Evolutionary conservation across 2,113 vertebrate genomes (phyloP), one percentile per base, ranked within the genome.

Genomic region (Ceratotherium simum): DNA sequence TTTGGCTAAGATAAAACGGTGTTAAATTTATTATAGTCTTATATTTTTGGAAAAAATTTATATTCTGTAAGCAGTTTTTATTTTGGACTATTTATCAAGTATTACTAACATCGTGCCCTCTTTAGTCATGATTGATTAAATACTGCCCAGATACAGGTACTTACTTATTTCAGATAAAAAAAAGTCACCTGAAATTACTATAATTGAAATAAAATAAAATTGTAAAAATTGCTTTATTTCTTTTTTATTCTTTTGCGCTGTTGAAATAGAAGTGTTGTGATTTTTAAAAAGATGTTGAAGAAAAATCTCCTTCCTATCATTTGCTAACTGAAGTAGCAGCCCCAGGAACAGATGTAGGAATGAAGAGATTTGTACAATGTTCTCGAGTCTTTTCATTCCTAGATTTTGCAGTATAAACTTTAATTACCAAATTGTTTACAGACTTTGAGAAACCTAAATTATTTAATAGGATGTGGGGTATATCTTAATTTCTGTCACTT

Each of bases 201-300:
- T 89, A 90, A 75, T 69, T 90, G 64, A 94, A 95, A 84, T 96
- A 16, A 85, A 75, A 84, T 91, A 36, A 81, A 94, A 91, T 85
- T 67, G 3, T 64, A 88, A 95, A 85, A 81, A 39, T 88, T 81
- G 58, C 62, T 76, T 65, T 62, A 33, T 96, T 91, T 93, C 16
- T 91, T 76, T 84, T 29, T 83, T 81, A 60, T 67, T 90, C 4
- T n/a, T 87, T 81, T 86, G 39, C 39, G 86, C 46, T 95, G 27
- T 87, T 95, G 42, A 79, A 89, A 58, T 76, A 93, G 80, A 90
- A 80, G 46, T 51, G 64, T 64, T 84, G 64, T 95, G 69, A 65
- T 76, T 93, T 75, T 46, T n/a, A 70, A 90, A 80, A 58, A 70
- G 60, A 51, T 54, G 60, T 60, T 75, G 31, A 69, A 80, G 73